Conservation (phyloP, 1,140 invertebrate species). For the Phymastichus coffea region DNA sequence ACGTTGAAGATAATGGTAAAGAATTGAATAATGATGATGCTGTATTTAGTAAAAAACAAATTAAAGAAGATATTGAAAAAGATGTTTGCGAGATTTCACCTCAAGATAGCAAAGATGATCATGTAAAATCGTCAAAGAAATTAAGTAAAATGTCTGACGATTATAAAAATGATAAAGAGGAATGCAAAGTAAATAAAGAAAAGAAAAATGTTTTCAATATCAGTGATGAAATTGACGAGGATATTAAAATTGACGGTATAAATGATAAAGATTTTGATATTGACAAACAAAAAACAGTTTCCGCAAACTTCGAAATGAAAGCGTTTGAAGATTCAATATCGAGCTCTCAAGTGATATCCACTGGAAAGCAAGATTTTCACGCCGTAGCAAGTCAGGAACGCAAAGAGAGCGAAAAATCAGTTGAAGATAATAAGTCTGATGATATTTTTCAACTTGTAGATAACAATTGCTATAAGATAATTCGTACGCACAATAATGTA, state of each 20-base stretch:
- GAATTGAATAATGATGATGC: not conserved
- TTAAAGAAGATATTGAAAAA: not conserved
- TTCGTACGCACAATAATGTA: not conserved
- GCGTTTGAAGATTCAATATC: too few species aligned
- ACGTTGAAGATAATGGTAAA: not conserved
- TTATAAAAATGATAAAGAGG: too few species aligned
- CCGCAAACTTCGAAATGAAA: too few species aligned
- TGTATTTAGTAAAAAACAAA: not conserved
- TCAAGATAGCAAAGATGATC: not conserved
- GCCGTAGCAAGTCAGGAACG: too few species aligned
- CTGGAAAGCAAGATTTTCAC: too few species aligned
- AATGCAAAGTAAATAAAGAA: too few species aligned
- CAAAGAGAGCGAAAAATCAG: not conserved
- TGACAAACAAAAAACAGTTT: too few species aligned
- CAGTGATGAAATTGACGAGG: not conserved
- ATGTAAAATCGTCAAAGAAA: not conserved
- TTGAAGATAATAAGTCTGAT: constrained; percentile 13
- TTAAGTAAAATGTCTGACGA: too few species aligned
- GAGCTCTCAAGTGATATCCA: too few species aligned
- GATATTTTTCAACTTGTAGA: constrained; percentile 14
- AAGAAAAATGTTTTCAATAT: not conserved
- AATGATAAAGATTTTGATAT: not conserved
- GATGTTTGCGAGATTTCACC: not conserved
- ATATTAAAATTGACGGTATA: not conserved
- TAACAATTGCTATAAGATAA: not conserved